Evolutionary conservation across 2,797 vertebrate species (phyloP), one percentile per base, ranked within the genome.

Genomic region (Mus minutoides): DNA sequence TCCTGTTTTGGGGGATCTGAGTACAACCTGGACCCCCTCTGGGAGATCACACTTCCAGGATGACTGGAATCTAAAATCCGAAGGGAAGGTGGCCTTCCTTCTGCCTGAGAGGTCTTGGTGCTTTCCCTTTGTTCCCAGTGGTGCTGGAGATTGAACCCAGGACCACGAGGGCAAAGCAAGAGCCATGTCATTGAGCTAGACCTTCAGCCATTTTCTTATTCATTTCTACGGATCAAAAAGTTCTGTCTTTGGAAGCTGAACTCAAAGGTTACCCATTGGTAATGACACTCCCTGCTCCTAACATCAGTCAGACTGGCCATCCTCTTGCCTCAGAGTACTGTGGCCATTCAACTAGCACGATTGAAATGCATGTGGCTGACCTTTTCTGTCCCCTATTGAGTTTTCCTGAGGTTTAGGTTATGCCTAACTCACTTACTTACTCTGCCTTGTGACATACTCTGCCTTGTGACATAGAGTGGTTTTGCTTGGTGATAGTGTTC

Each of bases 21-120:
- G 43, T 67, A 46, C 26, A 90, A 46, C n/a, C 21, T 88, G 88
- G 91, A 83, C 80, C 85, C 60, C 85, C 96, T 92, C 49, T 77
- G 64, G 92, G 26, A 62, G 73, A 93, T 95, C 96, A 77, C 16
- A 87, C 79, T 97, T 94, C 92, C 76, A 95, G 83, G 97, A 94
- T 78, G 93, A 91, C 11, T 62, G 31, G 78, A 96, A 97, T 96
- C 90, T 89, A 84, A 96, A 91, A 91, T 80, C 92, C 91, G 62
- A 96, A 80, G 12, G n/a, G 92, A 92, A 94, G 94, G n/a, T 60
- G 60, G 40, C 58, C 43, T 94, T 86, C 54, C 11, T 52, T 91
- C 46, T 62, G 40, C 64, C 67, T 76, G 62, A 90, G 83, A 69
- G 69, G 21, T 1, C 60, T 76, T 62, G 26, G 1, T 24, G 29